These are phyloP conservation scores for Sinodicranocentrus sp. DNA, from an alignment of 2,888 invertebrate species.

Conservation along the genomic window DNA sequence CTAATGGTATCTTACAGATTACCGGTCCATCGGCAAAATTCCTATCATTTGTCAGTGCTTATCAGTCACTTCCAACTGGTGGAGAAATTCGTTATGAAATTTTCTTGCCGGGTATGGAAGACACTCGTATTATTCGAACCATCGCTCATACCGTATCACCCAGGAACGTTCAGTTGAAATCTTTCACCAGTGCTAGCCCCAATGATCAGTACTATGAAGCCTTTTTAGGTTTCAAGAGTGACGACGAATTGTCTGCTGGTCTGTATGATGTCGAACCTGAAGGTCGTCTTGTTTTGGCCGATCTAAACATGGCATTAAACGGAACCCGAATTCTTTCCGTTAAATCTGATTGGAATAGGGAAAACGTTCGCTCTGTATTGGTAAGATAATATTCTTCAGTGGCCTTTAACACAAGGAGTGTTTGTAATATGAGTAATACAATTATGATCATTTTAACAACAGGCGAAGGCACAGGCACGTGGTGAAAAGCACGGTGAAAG, in stretches of 20 bases:
- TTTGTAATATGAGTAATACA: no score
- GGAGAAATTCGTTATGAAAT: conserved; percentile 69
- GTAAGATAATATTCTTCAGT: conserved; percentile 79
- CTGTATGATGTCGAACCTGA: conserved; percentile 66
- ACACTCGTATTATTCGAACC: conserved; percentile 69
- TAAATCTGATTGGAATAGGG: conserved; percentile 80
- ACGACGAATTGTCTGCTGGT: conserved; percentile 71
- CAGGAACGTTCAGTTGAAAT: conserved; percentile 70
- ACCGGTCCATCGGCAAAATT: conserved; percentile 46
- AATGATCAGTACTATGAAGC: conserved; percentile 71
- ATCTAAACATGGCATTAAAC: conserved; percentile 81
- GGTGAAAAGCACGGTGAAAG: conserved; percentile 78
- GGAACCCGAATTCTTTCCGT: conserved; percentile 79
- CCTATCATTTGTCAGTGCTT: conserved; percentile 56
- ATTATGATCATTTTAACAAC: no score
- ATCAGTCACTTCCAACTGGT: conserved; percentile 47
- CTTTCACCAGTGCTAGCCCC: conserved; percentile 62
- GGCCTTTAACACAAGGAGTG: no score
- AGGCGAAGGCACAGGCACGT: conserved; percentile 65
- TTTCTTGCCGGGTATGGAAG: conserved; percentile 74
- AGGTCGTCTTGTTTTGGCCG: conserved; percentile 78
- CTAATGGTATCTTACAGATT: conserved; percentile 51
- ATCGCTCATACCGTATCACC: conserved; percentile 66
- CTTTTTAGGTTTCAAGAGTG: conserved; percentile 72
- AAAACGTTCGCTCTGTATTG: conserved; percentile 82